These are phyloP conservation scores for Myotis myotis DNA, from an alignment of 2,797 vertebrate genomes.

Conservation along the genomic window DNA sequence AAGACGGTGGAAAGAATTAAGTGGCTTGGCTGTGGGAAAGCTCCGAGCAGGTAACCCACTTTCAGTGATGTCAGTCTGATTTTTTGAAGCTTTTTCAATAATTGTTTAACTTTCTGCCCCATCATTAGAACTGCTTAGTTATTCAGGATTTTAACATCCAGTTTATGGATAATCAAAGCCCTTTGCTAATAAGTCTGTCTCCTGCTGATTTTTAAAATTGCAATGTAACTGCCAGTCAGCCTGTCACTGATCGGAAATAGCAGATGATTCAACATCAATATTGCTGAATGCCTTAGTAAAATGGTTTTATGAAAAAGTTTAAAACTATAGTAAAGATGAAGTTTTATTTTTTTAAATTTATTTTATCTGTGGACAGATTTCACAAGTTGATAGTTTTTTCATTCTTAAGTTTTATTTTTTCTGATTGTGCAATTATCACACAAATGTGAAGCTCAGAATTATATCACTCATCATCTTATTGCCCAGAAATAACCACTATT, in stretches of 20 bases:
- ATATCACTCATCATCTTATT: slow-evolving; percentile 1
- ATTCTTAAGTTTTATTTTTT: neutral
- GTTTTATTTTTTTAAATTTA: neutral
- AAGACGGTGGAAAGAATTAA: neutral
- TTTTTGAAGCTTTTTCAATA: neutral
- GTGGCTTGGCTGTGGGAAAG: neutral
- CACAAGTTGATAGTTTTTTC: neutral
- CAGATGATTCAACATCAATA: neutral
- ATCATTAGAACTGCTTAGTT: slow-evolving; percentile 19
- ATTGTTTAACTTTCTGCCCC: neutral
- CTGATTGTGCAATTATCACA: neutral
- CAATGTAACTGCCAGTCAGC: neutral
- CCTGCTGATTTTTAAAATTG: slow-evolving; percentile 25
- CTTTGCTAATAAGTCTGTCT: neutral
- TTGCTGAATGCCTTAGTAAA: neutral
- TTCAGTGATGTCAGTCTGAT: neutral
- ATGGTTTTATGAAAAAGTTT: neutral
- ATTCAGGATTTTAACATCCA: neutral
- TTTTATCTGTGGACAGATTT: neutral
- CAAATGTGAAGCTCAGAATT: slow-evolving; percentile 36
- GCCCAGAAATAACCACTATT: neutral
- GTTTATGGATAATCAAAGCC: slow-evolving; percentile 7
- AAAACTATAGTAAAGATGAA: neutral
- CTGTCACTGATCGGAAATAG: slow-evolving; percentile 1
- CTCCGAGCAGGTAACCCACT: neutral